Base-by-base conservation (phyloP, 2,797 vertebrate genomes). In the Leptatherina wallacei region DNA sequence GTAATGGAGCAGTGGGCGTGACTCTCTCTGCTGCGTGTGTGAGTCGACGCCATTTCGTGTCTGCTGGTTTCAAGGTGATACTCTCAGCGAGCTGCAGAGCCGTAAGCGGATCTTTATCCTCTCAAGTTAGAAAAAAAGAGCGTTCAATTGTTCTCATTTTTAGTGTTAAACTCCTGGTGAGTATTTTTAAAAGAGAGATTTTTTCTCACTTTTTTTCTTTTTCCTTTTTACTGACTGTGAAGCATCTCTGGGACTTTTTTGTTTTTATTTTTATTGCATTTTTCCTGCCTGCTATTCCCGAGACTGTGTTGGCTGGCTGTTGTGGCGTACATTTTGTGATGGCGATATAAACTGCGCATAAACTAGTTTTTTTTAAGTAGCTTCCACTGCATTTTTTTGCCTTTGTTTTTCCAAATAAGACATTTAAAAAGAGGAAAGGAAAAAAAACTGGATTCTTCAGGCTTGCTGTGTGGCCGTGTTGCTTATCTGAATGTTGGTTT, bases 101-200 rank as follows among this genome's bases (percentile, higher is more conserved):
- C 49, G 66, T 78, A 44, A 71, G 27, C 73, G 88, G 93, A 93
- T 74, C 71, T 75, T 76, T 83, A 77, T 77, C 73, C 9, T 51
- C 66, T 69, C 89, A 81, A 90, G 77, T 91, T 30, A 44, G 6
- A 44, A 47, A 47, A 82, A 85, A 82, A 87, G 88, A 67, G 82
- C 89, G 77, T 78, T 88, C 88, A 87, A 63, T 93, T 93, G 92
- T 91, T 92, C 81, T 90, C 88, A 90, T 94, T 94, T 95, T 94
- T 95, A 93, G 80, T 92, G 75, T 85, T 94, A 89, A 92, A 44
- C 91, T 94, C 92, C 88, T 85, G 93, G 93, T 95, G 92, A 93
- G 94, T 95, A 94, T 94, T 94, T 94, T 93, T 88, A 83, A 88
- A 81, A 78, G 82, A 92, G 84, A 93, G 89, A 86, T 81, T 93